Evolutionary conservation across 1,140 invertebrate genomes (phyloP).

Genomic region (Marisa cornuarietis): DNA sequence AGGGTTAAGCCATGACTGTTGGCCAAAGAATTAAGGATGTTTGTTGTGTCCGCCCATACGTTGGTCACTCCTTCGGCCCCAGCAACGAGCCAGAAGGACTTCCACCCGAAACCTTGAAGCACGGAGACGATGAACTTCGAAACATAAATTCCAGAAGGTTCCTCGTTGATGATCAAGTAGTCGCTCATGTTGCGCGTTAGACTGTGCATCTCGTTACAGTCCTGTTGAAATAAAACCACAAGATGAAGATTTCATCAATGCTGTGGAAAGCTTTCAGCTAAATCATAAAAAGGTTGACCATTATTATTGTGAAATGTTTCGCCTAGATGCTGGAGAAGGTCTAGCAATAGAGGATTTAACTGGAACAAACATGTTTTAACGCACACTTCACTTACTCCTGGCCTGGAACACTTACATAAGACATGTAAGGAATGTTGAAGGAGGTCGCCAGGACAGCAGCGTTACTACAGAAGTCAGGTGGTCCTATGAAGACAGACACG

Average conservation of each 20-base stretch:
- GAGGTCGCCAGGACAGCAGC: slow-evolving; percentile 92
- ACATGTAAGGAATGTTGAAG: slow-evolving; percentile 94
- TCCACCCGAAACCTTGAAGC: slow-evolving; percentile 89
- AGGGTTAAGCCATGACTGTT: background rate
- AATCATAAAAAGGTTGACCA: too few relatives aligned
- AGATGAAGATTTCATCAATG: too few relatives aligned
- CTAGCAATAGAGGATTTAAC: too few relatives aligned
- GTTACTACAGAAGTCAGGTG: slow-evolving; percentile 89
- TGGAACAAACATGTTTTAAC: too few relatives aligned
- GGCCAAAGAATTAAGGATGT: background rate
- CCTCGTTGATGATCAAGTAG: slow-evolving; percentile 85
- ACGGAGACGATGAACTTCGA: slow-evolving; percentile 92
- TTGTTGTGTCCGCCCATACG: slow-evolving; percentile 8
- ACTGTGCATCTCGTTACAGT: slow-evolving; percentile 36
- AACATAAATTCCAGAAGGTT: slow-evolving; percentile 92
- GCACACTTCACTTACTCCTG: too few relatives aligned
- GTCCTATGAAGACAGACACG: slow-evolving; percentile 91
- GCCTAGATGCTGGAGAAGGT: too few relatives aligned
- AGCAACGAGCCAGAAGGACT: slow-evolving; percentile 25
- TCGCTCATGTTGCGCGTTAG: slow-evolving; percentile 16
- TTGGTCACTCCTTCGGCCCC: background rate
- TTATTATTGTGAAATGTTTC: too few relatives aligned
- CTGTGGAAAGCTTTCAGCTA: too few relatives aligned
- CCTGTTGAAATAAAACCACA: slow-evolving; percentile 66
- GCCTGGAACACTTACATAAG: slow-evolving; percentile 79